These are phyloP conservation scores for Anoplolepis gracilipes DNA, from an alignment of 1,140 invertebrate genomes.

Conservation along the genomic window DNA sequence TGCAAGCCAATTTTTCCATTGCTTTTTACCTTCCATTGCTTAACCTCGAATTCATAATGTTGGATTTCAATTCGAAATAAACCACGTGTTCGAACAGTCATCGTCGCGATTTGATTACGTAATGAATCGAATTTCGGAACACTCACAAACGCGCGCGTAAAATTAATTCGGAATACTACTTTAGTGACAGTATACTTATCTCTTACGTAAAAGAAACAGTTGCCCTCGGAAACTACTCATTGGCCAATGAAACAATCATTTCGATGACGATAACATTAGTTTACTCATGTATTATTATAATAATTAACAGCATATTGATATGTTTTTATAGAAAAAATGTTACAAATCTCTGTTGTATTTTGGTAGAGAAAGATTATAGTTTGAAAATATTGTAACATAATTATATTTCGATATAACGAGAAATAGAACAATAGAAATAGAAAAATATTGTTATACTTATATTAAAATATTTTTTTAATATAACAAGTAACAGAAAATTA, in stretches of 20 bases:
- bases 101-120: slow-evolving; percentile 28
- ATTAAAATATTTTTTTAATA: slow-evolving; percentile 4
- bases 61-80: background rate
- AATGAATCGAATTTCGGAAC: slow-evolving; percentile 30
- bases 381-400: too few relatives aligned
- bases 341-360: slow-evolving; percentile 1
- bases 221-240: slow-evolving; percentile 22
- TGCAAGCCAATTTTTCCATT: slow-evolving; percentile 26
- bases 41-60: background rate
- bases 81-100: background rate
- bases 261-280: slow-evolving; percentile 20
- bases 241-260: background rate
- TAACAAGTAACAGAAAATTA: background rate
- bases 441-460: background rate
- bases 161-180: slow-evolving; percentile 23
- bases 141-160: background rate
- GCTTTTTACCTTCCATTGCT: too few relatives aligned
- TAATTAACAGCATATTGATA: slow-evolving; percentile 5
- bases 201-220: slow-evolving; percentile 42
- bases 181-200: slow-evolving; percentile 31
- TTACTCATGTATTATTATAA: slow-evolving; percentile 11
- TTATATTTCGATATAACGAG: too few relatives aligned
- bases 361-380: background rate
- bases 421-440: background rate
- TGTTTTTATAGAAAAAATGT: background rate